A percentile compares a stretch with the other conserved stretches of the same genome.
Conservation (phyloP, 2,888 invertebrate genomes). For the Salticus scenicus region DNA sequence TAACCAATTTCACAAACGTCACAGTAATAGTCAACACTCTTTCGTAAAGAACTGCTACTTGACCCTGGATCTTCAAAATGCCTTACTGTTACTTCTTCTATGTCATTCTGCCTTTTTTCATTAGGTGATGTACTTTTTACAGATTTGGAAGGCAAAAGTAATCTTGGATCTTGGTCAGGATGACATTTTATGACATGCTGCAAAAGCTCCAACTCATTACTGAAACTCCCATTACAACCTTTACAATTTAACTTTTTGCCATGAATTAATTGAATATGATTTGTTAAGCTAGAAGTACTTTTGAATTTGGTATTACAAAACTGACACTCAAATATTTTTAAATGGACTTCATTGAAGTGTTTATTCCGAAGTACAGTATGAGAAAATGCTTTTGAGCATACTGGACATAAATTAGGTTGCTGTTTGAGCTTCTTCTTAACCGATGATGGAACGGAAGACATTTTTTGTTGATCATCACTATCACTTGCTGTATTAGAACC, state of each 20-base stretch:
- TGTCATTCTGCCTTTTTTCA: neutral
- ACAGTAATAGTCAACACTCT: constrained; percentile 41
- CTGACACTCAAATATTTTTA: constrained; percentile 52
- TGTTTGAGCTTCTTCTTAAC: constrained; percentile 43
- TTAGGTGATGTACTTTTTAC: neutral
- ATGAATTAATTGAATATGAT: constrained; percentile 60
- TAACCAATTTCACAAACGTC: constrained; percentile 51
- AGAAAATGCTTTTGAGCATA: constrained; percentile 52
- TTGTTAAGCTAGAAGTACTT: constrained; percentile 22
- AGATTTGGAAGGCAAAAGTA: neutral
- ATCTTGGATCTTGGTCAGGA: constrained; percentile 37
- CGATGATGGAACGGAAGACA: constrained; percentile 35
- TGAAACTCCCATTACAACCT: constrained; percentile 41
- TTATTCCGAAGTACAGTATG: constrained; percentile 38
- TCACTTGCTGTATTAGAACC: neutral
- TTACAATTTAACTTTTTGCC: constrained; percentile 45
- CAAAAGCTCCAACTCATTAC: constrained; percentile 29
- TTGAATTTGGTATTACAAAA: constrained; percentile 46
- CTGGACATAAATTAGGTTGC: constrained; percentile 51
- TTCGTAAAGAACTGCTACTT: neutral
- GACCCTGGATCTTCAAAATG: neutral
- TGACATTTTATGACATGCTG: constrained; percentile 56
- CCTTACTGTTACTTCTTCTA: neutral
- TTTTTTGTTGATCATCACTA: neutral
- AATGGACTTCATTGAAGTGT: constrained; percentile 43